phyloP scores from a whole-genome alignment of 1,140 invertebrate species.

The Streblospio benedicti region DNA sequence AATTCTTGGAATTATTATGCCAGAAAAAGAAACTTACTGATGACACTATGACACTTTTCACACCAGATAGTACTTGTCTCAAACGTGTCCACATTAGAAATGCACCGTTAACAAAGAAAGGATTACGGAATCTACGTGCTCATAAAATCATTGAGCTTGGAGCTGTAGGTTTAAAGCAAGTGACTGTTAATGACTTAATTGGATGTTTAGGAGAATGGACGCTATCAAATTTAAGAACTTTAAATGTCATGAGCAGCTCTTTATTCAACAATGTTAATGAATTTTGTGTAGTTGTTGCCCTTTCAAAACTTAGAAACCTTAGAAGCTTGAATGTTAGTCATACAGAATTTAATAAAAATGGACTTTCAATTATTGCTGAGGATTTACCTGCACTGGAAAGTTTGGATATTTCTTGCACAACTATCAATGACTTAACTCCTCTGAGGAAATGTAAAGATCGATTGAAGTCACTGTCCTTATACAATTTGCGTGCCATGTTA shows the following conservation, averaged over 20 bases:
- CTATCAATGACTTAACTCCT: conserved; percentile 60
- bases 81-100: conserved; percentile 48
- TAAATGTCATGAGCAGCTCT: conserved; percentile 61
- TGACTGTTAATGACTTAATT: conserved; percentile 60
- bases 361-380: conserved; percentile 60
- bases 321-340: conserved; percentile 62
- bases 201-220: conserved; percentile 66
- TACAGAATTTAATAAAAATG: conserved; percentile 63
- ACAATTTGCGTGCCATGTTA: conserved; percentile 55
- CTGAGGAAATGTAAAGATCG: conserved; percentile 56
- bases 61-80: conserved; percentile 57
- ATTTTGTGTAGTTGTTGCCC: conserved; percentile 45
- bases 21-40: conserved; percentile 59
- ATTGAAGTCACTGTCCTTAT: conserved; percentile 57
- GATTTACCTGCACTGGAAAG: conserved; percentile 60
- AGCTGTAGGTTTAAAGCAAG: conserved; percentile 54
- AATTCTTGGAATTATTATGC: conserved; percentile 56
- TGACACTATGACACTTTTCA: conserved; percentile 59
- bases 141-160: conserved; percentile 58
- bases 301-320: conserved; percentile 52
- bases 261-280: conserved; percentile 54
- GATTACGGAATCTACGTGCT: conserved; percentile 57
- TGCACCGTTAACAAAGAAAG: conserved; percentile 54
- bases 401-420: conserved; percentile 63
- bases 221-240: conserved; percentile 56